phyloP scores from a whole-genome alignment of 1,140 invertebrate species.

The Pectinophora gossypiella region DNA sequence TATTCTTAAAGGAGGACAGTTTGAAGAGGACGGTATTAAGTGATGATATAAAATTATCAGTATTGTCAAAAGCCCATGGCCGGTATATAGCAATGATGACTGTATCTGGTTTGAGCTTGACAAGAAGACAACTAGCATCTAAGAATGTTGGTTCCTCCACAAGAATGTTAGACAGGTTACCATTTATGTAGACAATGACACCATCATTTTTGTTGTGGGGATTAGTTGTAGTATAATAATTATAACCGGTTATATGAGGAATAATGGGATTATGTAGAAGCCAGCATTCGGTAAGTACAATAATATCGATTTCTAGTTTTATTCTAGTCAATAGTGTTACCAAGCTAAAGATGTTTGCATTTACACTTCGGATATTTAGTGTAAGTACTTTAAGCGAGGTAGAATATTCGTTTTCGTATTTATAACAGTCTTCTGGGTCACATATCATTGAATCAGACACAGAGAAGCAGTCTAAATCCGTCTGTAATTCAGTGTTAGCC shows the following conservation, averaged over 20 bases:
- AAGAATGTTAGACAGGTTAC: background rate
- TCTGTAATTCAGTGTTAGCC: too few species aligned
- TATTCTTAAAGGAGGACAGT: constrained; percentile 1
- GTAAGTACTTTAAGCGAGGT: constrained; percentile 1
- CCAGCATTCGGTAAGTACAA: constrained; percentile 14
- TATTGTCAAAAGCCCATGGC: background rate
- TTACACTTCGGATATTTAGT: constrained; percentile 7
- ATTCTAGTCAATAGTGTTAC: background rate
- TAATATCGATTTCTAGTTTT: constrained; percentile 3
- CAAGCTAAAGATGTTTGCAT: constrained; percentile 1
- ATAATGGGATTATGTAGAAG: constrained; percentile 3
- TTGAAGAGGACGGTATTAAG: background rate
- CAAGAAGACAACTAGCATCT: constrained; percentile 4
- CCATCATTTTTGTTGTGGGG: constrained; percentile 15
- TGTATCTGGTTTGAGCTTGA: background rate
- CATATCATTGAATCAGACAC: background rate
- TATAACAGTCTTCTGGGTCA: background rate
- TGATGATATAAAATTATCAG: constrained; percentile 5
- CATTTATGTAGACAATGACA: constrained; percentile 9
- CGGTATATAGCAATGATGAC: constrained; percentile 11
- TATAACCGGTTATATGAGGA: constrained; percentile 3
- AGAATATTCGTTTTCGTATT: background rate
- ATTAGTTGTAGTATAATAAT: background rate
- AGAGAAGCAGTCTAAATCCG: background rate
- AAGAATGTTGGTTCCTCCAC: background rate